A percentile compares a stretch with the other conserved stretches of the same genome.
These are phyloP conservation scores for Pandemis corylana DNA, from an alignment of 2,888 invertebrate species.

Conservation along the genomic window DNA sequence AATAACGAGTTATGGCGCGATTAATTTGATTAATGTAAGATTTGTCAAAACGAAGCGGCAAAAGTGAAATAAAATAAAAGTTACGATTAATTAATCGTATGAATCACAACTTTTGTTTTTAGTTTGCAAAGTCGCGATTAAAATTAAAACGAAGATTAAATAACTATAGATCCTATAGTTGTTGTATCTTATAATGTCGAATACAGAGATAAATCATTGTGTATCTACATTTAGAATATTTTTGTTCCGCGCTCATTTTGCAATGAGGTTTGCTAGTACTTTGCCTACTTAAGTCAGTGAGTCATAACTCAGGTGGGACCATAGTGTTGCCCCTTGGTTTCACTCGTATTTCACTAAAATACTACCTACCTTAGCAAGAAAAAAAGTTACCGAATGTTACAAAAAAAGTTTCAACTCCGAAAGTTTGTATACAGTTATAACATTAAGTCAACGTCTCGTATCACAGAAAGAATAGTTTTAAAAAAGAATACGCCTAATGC, in stretches of 20 bases:
- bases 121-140: background rate
- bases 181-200: background rate
- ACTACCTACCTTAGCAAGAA: background rate
- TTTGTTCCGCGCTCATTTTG: slow-evolving; percentile 11
- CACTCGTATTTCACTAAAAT: slow-evolving; percentile 6
- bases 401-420: slow-evolving; percentile 3
- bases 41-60: background rate
- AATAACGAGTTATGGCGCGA: background rate
- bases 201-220: slow-evolving; percentile 24
- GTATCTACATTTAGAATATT: slow-evolving; percentile 20
- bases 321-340: slow-evolving; percentile 27
- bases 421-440: background rate
- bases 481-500: background rate
- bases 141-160: slow-evolving; percentile 2
- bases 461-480: background rate
- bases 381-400: background rate
- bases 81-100: background rate
- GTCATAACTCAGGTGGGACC: slow-evolving; percentile 20
- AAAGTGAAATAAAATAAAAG: too few relatives aligned
- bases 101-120: background rate
- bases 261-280: background rate
- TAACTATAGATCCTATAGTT: slow-evolving; percentile 14
- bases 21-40: slow-evolving; percentile 23
- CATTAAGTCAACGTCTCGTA: background rate
- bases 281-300: slow-evolving; percentile 25